Evolutionary conservation across 2,888 invertebrate species (phyloP), one percentile per base, ranked within the genome.

Genomic region (Xanthia icteritia): DNA sequence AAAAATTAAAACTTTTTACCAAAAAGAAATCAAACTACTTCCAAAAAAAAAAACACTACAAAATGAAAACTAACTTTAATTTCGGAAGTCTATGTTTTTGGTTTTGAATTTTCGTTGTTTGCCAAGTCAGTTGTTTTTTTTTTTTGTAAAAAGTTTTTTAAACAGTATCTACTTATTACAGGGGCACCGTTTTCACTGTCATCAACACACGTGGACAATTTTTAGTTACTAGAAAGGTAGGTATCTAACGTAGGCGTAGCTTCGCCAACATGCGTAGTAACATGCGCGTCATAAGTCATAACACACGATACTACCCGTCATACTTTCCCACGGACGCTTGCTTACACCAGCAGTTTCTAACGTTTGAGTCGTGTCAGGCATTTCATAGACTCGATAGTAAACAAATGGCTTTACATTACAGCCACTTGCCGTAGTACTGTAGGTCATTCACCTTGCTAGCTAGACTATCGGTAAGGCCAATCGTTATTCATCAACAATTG

Each of bases 281-380:
- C 11, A 13, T 31, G 9, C 39, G 13, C 66, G 58, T 71, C 65
- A 36, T n/a, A 72, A 31, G 31, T 31, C 60, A 31, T 20, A 73
- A 56, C 31, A 61, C 65, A 77, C 56, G 36, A 58, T 23, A 11
- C 63, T 48, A 60, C 54, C 42, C 15, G 58, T 11, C 64, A 36
- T 61, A 73, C 20, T 63, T 82, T 82, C 79, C 72, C 79, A 83
- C 79, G 68, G 31, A 76, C 20, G 60, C 72, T 63, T 81, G 68
- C 61, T 77, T 42, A 69, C 36, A 17, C 17, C 42, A 51, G 75
- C 81, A 81, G 20, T 73, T 75, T 63, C 9, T 51, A 67, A 67
- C 60, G 58, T 51, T 69, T 36, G 61, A 48, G 39, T 70, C 31
- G 61, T 61, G 76, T 66, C 39, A 45, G 70, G 65, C 65, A n/a